Evolutionary conservation across 1,140 invertebrate species (phyloP).

Genomic region (Zaprionus ornatus): DNA sequence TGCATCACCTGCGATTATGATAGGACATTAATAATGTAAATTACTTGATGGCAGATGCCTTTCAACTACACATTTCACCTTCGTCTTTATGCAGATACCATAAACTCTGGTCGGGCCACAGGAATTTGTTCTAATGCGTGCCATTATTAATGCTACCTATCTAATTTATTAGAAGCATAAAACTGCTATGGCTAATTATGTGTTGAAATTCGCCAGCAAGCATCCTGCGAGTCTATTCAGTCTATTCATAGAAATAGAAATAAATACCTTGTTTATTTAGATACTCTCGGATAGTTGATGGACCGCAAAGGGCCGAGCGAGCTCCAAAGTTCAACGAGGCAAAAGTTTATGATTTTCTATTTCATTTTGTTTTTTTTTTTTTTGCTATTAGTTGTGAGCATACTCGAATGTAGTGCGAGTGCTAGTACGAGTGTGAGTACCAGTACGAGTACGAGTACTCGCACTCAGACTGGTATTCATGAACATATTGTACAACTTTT

Average conservation of each 20-base stretch:
- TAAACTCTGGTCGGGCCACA: background rate
- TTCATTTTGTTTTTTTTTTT: constrained; percentile 2
- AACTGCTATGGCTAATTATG: constrained; percentile 62
- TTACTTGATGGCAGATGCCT: constrained; percentile 3
- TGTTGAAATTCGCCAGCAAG: constrained; percentile 57
- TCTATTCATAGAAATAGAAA: too few relatives aligned
- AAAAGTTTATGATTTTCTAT: constrained; percentile 41
- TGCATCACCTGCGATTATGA: background rate
- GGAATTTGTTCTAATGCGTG: constrained; percentile 20
- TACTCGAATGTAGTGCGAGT: constrained; percentile 32
- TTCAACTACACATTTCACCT: background rate
- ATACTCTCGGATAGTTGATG: background rate
- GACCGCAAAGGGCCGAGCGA: constrained; percentile 15
- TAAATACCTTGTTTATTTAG: background rate
- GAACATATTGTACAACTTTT: constrained; percentile 24
- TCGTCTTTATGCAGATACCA: background rate
- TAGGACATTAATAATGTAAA: background rate
- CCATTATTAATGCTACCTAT: constrained; percentile 43
- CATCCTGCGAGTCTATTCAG: constrained; percentile 66
- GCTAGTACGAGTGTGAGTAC: background rate
- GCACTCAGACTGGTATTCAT: background rate
- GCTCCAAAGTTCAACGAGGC: constrained; percentile 54
- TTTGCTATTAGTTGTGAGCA: constrained; percentile 63
- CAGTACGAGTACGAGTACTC: background rate
- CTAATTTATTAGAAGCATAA: constrained; percentile 53